Evolutionary conservation across 2,888 invertebrate genomes (phyloP).

Genomic region (Ctena decussata): DNA sequence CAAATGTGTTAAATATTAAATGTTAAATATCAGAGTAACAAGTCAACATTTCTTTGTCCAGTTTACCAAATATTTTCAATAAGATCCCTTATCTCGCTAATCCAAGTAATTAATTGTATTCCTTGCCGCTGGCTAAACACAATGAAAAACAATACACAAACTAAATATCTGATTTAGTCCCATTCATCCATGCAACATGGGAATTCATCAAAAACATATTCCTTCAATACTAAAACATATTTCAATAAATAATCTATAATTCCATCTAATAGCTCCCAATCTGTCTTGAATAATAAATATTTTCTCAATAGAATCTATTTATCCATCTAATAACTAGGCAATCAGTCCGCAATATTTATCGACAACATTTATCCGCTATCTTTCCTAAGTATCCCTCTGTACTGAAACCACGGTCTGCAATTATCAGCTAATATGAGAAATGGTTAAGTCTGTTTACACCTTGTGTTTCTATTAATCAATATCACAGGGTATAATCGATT

Average conservation of each 20-base stretch:
- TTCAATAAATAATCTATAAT: not conserved
- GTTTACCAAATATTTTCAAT: not conserved
- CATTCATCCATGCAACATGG: slow-evolving; percentile 1
- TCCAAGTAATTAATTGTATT: slow-evolving; percentile 12
- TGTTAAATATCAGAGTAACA: slow-evolving; percentile 2
- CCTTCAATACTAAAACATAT: not conserved
- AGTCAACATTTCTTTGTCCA: not conserved
- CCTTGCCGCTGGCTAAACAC: not conserved
- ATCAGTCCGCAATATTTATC: not conserved
- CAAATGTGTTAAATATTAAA: slow-evolving; percentile 1
- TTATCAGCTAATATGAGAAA: slow-evolving; percentile 6
- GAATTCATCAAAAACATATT: slow-evolving; percentile 15
- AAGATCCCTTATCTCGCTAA: not conserved
- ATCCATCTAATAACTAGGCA: slow-evolving; percentile 1
- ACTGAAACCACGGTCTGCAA: not conserved
- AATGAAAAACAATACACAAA: not conserved
- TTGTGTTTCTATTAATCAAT: slow-evolving; percentile 10
- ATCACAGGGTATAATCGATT: no score
- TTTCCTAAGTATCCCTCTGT: not conserved
- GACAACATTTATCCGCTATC: not conserved
- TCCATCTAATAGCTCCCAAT: slow-evolving; percentile 2
- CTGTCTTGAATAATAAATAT: slow-evolving; percentile 12
- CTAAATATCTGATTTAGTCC: slow-evolving; percentile 7
- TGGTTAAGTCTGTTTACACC: not conserved
- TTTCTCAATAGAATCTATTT: slow-evolving; percentile 7